Evolutionary conservation across 2,113 vertebrate species (phyloP).

Genomic region (Aphyosemion australe): DNA sequence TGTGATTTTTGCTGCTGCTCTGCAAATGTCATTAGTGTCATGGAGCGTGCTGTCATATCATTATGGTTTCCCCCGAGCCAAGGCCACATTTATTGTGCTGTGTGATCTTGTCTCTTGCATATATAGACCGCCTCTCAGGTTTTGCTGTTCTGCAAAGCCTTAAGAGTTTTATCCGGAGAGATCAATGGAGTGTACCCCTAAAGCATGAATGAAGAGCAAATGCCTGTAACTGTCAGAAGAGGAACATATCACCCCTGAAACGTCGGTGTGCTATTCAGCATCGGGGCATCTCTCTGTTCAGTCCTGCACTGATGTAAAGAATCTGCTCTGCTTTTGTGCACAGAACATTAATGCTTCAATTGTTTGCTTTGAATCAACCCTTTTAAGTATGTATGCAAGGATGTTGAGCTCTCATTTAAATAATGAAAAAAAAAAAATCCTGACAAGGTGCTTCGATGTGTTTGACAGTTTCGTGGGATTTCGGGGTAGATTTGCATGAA

Average conservation of each 20-base stretch:
- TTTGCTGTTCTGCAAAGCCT: conserved; percentile 17
- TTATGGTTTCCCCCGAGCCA: conserved; percentile 17
- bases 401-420: background rate
- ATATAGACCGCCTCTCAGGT: conserved; percentile 4
- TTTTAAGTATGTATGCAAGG: background rate
- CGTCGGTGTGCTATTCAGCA: background rate
- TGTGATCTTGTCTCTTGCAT: conserved; percentile 39
- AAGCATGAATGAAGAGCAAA: conserved; percentile 12
- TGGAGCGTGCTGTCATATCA: conserved; percentile 1
- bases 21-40: conserved; percentile 33
- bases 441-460: conserved; percentile 1
- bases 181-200: conserved; percentile 24
- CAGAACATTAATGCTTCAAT: background rate
- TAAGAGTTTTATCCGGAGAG: conserved; percentile 9
- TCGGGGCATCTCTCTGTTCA: conserved; percentile 6
- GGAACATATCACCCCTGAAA: conserved; percentile 6
- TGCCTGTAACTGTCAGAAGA: conserved; percentile 23
- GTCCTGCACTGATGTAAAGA: conserved; percentile 1
- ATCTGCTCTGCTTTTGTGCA: conserved; percentile 5
- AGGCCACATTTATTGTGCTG: conserved; percentile 20
- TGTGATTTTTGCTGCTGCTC: conserved; percentile 10
- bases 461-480: conserved; percentile 14
- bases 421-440: conserved; percentile 4
- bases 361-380: background rate
- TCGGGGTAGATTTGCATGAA: background rate